A percentile compares a stretch with the other conserved stretches of the same genome.
Evolutionary conservation across 1,140 invertebrate species (phyloP).

Genomic region (Drosophila burlai): DNA sequence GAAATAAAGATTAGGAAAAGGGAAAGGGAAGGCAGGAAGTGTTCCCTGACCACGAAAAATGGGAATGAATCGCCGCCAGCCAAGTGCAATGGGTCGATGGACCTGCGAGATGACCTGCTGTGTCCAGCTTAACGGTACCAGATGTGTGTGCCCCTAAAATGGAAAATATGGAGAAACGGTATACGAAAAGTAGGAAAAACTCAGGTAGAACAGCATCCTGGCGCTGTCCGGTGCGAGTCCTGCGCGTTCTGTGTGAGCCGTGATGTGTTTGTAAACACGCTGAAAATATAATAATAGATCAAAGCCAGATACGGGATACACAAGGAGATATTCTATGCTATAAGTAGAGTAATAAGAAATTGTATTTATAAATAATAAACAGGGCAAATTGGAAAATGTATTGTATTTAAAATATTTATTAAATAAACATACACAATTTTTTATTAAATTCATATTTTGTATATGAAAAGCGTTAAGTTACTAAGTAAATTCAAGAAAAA

Average conservation of each 20-base stretch:
- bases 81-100: constrained; percentile 56
- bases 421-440: too few relatives aligned
- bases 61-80: constrained; percentile 69
- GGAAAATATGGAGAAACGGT: neutral
- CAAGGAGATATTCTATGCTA: neutral
- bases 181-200: neutral
- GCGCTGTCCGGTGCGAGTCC: constrained; percentile 28
- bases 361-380: neutral
- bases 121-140: constrained; percentile 73
- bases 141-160: constrained; percentile 33
- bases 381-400: neutral
- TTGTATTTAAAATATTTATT: neutral
- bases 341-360: neutral
- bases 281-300: constrained; percentile 80
- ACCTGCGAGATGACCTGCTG: constrained; percentile 55
- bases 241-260: constrained; percentile 68
- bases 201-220: constrained; percentile 36
- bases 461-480: too few relatives aligned
- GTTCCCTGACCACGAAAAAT: constrained; percentile 55
- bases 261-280: constrained; percentile 81
- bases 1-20: constrained; percentile 53
- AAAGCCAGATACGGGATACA: constrained; percentile 59
- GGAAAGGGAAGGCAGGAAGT: constrained; percentile 53
- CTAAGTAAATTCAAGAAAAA: too few relatives aligned
- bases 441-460: neutral